phyloP scores from a whole-genome alignment of 2,888 invertebrate genomes.

The Acholoe squamosa region DNA sequence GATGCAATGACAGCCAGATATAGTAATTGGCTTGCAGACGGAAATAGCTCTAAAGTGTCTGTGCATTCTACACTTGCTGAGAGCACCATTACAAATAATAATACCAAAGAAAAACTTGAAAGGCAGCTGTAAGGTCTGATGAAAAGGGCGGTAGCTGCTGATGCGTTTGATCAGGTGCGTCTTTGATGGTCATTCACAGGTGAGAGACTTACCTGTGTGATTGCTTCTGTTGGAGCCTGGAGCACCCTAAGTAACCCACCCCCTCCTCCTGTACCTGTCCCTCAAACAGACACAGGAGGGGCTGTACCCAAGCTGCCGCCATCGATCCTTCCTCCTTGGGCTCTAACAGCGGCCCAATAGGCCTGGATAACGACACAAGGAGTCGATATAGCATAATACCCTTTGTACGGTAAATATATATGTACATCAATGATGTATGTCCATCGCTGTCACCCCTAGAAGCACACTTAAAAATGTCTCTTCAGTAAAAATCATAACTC shows the following conservation, averaged over 20 bases:
- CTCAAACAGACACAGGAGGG: neutral
- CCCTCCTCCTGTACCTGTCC: neutral
- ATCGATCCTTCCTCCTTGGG: neutral
- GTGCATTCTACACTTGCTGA: neutral
- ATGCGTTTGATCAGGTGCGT: slow-evolving; percentile 40
- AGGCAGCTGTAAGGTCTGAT: slow-evolving; percentile 17
- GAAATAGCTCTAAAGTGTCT: neutral
- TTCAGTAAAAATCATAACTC: too few relatives aligned
- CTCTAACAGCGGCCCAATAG: neutral
- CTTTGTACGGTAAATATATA: neutral
- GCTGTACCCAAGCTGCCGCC: neutral
- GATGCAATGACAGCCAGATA: neutral
- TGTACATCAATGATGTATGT: neutral
- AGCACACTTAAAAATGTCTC: too few relatives aligned
- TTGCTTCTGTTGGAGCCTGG: slow-evolving; percentile 15
- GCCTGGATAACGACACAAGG: neutral
- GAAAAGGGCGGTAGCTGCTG: slow-evolving; percentile 8
- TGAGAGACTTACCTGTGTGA: slow-evolving; percentile 42
- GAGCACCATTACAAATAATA: too few relatives aligned
- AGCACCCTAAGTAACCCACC: neutral
- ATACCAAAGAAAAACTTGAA: slow-evolving; percentile 9
- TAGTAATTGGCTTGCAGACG: neutral
- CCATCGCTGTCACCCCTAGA: too few relatives aligned
- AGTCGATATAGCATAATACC: neutral
- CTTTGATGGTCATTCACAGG: slow-evolving; percentile 55